Percentiles rank a stretch among this genome's conserved stretches.
Conservation (phyloP, 2,113 vertebrate species). For the Xyliphius kryptos region DNA sequence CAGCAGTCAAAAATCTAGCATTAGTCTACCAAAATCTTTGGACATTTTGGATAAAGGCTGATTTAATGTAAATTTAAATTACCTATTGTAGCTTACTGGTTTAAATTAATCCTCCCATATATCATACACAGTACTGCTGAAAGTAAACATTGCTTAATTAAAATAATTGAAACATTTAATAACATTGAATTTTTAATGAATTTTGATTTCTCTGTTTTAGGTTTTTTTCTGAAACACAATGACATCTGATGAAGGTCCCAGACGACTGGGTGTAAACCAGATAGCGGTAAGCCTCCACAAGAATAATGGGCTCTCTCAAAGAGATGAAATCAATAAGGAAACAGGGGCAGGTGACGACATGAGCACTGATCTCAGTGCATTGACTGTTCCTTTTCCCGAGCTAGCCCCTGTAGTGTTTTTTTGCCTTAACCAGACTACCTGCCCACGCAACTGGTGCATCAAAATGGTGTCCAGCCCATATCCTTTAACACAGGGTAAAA, state of each 20-base stretch:
- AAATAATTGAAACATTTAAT: no score
- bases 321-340: slow-evolving; percentile 66
- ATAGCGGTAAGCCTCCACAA: slow-evolving; percentile 59
- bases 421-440: slow-evolving; percentile 95
- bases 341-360: slow-evolving; percentile 68
- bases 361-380: slow-evolving; percentile 67
- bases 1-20: no score
- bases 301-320: slow-evolving; percentile 59
- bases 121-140: no score
- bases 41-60: no score
- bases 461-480: slow-evolving; percentile 98
- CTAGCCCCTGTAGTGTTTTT: slow-evolving; percentile 94
- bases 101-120: no score
- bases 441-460: slow-evolving; percentile 94
- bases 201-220: slow-evolving; percentile 41
- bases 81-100: no score
- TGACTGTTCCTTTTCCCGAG: slow-evolving; percentile 84
- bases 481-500: slow-evolving; percentile 70
- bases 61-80: no score
- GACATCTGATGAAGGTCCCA: slow-evolving; percentile 79
- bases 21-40: no score
- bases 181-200: no score
- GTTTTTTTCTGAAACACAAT: slow-evolving; percentile 59
- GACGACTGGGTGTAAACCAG: slow-evolving; percentile 60
- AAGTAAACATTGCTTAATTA: no score